Base-by-base conservation (phyloP, 2,888 invertebrate species). In the Drosophila siamana region DNA sequence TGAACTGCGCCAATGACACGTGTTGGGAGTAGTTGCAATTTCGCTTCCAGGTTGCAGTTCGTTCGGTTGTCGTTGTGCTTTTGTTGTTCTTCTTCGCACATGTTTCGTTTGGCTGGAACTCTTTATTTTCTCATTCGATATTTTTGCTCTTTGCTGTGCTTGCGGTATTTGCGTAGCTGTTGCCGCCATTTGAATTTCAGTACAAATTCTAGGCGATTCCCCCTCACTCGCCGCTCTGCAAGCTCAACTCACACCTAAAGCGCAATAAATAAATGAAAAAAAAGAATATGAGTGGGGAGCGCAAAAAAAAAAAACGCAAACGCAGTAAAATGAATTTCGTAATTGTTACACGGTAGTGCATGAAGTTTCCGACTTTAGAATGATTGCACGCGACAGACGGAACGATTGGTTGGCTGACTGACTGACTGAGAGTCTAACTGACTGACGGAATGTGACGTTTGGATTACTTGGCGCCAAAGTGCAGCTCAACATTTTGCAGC, bases 1-100 rank as follows among this genome's bases (percentile, higher is more conserved):
- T 88, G 80, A 82, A 70, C 30, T 48, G 54, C 43, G 24, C 52
- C 67, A 70, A 47, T 63, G 83, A 85, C 88, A 87, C 86, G 79
- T 85, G 82, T 69, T 54, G 41, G 15, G 28, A 22, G 57, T 36
- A 13, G 7, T 43, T 38, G 13, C 46, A 46, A 6, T 50, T 30
- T 9, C 16, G 46, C 76, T 59, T 61, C 43, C 38, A 41, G 40
- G 24, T 52, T 46, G 22, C 59, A 47, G 50, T 66, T 33, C 11
- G 30, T 33, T 81, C 47, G 65, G 50, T 54, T 63, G 44, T 47
- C 51, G 16, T 47, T 73, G n/a, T n/a, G n/a, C n/a, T n/a, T n/a
- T n/a, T n/a, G n/a, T 51, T 55, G 36, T 38, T 38, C 36, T 60
- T 64, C 24, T 50, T 40, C 36, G 59, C 61, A 71, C 56, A 75